Evolutionary conservation across 1,140 invertebrate genomes (phyloP).

Genomic region (Hetaerina americana): DNA sequence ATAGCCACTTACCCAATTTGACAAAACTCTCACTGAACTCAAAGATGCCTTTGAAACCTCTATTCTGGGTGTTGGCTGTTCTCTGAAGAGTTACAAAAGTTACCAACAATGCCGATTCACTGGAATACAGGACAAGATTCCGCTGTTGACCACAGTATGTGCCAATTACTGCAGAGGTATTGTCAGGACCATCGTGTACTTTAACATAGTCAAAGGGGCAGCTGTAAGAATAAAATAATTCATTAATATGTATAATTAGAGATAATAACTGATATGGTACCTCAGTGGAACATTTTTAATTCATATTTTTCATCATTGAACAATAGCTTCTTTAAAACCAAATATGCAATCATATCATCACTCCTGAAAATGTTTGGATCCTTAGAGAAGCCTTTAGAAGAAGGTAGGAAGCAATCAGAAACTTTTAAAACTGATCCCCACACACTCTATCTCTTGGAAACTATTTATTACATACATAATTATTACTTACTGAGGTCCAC

Average conservation of each 20-base stretch:
- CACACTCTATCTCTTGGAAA: no score
- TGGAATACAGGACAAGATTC: constrained; percentile 89
- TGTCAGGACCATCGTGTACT: constrained; percentile 86
- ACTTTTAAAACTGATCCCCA: no score
- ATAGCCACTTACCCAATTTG: constrained; percentile 72
- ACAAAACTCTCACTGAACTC: constrained; percentile 95
- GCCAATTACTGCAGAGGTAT: constrained; percentile 76
- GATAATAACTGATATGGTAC: no score
- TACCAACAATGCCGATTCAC: constrained; percentile 74
- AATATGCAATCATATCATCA: no score
- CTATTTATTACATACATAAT: no score
- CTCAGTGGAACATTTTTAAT: no score
- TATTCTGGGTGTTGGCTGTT: constrained; percentile 82
- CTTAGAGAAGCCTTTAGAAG: no score
- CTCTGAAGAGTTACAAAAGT: constrained; percentile 78
- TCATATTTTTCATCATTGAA: no score
- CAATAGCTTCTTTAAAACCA: no score
- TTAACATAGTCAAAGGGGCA: constrained; percentile 97
- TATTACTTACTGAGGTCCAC: constrained; percentile 95
- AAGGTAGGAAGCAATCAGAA: no score
- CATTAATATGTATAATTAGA: no score
- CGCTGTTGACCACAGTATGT: constrained; percentile 96
- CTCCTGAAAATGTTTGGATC: no score
- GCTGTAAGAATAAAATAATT: constrained; percentile 38
- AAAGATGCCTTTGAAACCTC: constrained; percentile 90